Evolutionary conservation across 2,113 vertebrate genomes (phyloP).

Genomic region (Orycteropus afer): DNA sequence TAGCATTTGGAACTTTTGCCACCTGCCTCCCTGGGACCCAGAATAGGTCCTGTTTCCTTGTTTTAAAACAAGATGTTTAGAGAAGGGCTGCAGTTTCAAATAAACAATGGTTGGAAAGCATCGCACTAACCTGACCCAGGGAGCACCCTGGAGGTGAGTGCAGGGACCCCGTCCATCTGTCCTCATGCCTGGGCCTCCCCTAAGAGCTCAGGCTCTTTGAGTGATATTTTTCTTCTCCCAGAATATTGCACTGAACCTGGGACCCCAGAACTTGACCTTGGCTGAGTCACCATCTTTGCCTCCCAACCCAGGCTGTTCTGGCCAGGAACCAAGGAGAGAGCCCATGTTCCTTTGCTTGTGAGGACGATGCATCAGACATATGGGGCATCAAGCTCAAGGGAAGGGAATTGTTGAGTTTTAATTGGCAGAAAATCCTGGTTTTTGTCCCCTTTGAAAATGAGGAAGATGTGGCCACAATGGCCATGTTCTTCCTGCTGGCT

Average conservation of each 20-base stretch:
- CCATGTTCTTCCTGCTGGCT: rapidly evolving
- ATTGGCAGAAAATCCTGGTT: not conserved
- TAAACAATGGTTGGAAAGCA: not conserved
- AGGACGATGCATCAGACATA: rapidly evolving
- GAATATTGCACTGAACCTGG: rapidly evolving
- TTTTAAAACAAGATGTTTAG: not conserved
- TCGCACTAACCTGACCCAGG: rapidly evolving
- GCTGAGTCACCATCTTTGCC: rapidly evolving
- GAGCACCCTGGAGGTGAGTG: no score
- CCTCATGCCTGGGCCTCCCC: rapidly evolving
- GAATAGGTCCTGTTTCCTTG: not conserved
- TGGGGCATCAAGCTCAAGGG: rapidly evolving
- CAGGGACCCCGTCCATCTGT: not conserved
- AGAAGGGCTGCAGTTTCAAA: no score
- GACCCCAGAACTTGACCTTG: not conserved
- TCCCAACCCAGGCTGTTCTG: rapidly evolving
- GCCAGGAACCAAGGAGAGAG: rapidly evolving
- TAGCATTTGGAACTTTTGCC: not conserved
- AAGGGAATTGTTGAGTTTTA: not conserved
- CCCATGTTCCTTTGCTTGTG: not conserved
- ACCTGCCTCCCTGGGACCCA: rapidly evolving
- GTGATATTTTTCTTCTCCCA: not conserved
- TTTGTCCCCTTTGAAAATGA: not conserved
- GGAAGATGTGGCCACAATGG: not conserved
- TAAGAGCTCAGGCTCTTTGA: not conserved